Percentiles rank a stretch among this genome's conserved stretches.
Conservation (phyloP, 2,113 vertebrate species). For the Scolopax mira region DNA sequence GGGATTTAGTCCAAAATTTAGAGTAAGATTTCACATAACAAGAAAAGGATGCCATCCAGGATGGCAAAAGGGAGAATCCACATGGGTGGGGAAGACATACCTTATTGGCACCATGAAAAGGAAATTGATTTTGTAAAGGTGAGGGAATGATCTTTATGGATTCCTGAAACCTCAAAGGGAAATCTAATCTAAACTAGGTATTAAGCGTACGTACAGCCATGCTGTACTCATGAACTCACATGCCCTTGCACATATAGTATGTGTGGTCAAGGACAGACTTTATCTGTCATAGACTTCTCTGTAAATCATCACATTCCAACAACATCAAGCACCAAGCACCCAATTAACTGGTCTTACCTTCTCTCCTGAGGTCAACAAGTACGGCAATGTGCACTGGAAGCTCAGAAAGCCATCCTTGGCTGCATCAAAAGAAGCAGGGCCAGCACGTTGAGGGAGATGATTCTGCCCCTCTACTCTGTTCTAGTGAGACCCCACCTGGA, state of each 20-base stretch:
- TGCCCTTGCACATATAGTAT: neutral
- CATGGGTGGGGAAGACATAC: fast-evolving
- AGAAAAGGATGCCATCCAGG: neutral
- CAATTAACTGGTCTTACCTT: neutral
- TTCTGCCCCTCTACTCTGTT: no score
- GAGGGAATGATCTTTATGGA: neutral
- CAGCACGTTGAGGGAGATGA: no score
- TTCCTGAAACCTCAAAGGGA: neutral
- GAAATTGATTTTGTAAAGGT: neutral
- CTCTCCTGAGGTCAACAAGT: neutral
- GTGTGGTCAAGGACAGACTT: neutral
- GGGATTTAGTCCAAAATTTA: neutral
- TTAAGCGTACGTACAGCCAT: neutral
- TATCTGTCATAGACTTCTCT: neutral
- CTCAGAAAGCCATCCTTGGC: no score
- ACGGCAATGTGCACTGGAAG: no score
- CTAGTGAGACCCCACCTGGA: no score
- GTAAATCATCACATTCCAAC: neutral
- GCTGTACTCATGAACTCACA: fast-evolving
- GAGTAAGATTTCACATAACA: neutral
- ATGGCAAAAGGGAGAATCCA: neutral
- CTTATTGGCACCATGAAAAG: neutral
- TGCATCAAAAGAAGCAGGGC: no score
- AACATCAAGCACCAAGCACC: neutral
- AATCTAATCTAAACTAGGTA: neutral